These are phyloP conservation scores for Conus ventricosus DNA, from an alignment of 1,140 invertebrate genomes.

Conservation along the genomic window DNA sequence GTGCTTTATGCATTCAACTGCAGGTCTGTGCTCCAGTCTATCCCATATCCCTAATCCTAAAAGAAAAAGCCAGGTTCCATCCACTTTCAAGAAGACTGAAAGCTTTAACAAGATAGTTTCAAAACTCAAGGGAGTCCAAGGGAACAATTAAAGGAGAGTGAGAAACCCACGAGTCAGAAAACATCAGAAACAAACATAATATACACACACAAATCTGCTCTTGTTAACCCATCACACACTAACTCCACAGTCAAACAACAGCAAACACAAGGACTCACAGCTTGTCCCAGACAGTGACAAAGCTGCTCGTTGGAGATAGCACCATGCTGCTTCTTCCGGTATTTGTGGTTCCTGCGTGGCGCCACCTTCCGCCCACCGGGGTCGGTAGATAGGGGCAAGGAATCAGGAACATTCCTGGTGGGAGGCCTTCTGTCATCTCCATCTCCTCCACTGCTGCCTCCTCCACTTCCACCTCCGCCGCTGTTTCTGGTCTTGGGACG, in stretches of 20 bases:
- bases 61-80: too few relatives aligned
- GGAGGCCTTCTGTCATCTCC: not conserved
- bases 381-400: not conserved
- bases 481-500: not conserved
- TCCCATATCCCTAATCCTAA: too few relatives aligned
- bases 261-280: not conserved
- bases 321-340: slow-evolving; percentile 36
- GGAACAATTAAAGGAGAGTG: too few relatives aligned
- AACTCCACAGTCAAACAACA: not conserved
- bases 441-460: slow-evolving; percentile 5
- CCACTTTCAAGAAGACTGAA: too few relatives aligned
- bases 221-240: too few relatives aligned
- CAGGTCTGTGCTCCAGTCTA: too few relatives aligned
- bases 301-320: slow-evolving; percentile 23
- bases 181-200: too few relatives aligned
- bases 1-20: too few relatives aligned
- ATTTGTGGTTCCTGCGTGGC: slow-evolving; percentile 4
- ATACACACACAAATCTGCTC: too few relatives aligned
- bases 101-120: too few relatives aligned
- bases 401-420: not conserved
- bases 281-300: slow-evolving; percentile 32
- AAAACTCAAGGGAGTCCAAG: too few relatives aligned
- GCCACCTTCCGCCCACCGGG: not conserved
- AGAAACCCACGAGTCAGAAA: too few relatives aligned
- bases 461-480: not conserved